phyloP scores from a whole-genome alignment of 2,888 invertebrate species.

The Sminthurides aquaticus region DNA sequence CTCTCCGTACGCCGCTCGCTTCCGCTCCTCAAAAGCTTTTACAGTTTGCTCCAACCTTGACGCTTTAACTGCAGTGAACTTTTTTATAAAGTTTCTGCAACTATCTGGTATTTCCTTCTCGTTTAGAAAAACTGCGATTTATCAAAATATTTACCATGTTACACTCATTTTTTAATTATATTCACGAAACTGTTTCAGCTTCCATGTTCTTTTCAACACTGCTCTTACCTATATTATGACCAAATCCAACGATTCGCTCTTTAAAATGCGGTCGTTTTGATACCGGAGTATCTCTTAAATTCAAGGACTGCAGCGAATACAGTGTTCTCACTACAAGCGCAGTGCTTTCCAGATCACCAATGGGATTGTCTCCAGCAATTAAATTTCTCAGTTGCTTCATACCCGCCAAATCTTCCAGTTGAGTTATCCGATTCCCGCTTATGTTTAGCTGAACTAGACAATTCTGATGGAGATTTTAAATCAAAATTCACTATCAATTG shows the following conservation, averaged over 20 bases:
- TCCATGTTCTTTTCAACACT: too few species aligned
- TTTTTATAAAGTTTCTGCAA: conserved; percentile 57
- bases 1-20: neutral
- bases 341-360: conserved; percentile 54
- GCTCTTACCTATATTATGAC: conserved; percentile 28
- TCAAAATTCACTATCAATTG: too few species aligned
- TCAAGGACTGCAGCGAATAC: conserved; percentile 53
- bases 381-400: conserved; percentile 29
- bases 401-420: conserved; percentile 51
- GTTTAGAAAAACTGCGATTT: conserved; percentile 55
- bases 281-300: conserved; percentile 60
- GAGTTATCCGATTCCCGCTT: conserved; percentile 57
- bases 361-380: conserved; percentile 30
- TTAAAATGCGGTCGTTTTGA: conserved; percentile 54
- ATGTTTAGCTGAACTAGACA: conserved; percentile 57
- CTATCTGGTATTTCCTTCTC: conserved; percentile 54
- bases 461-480: conserved; percentile 47
- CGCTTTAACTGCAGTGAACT: conserved; percentile 47
- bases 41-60: conserved; percentile 3
- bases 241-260: conserved; percentile 33
- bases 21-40: neutral
- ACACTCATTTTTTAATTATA: too few species aligned
- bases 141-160: conserved; percentile 6
- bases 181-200: too few species aligned
- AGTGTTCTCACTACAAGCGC: conserved; percentile 55